Conservation (phyloP, 2,888 invertebrate species). For the Catocala fraxini region DNA sequence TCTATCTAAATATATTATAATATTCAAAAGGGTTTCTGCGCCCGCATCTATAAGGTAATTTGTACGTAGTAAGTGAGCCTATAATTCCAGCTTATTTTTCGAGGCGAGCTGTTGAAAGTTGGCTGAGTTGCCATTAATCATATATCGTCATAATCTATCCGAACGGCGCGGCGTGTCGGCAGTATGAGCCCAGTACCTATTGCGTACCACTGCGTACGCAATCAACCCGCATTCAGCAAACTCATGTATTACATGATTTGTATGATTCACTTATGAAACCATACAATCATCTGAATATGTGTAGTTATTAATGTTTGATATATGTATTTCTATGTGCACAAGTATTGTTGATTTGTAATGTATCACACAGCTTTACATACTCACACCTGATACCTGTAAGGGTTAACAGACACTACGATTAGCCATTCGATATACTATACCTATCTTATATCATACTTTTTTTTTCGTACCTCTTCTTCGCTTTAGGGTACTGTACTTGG, state of each 20-base stretch:
- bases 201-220: conserved; percentile 55
- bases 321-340: neutral
- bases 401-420: too few relatives aligned
- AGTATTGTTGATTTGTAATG: too few relatives aligned
- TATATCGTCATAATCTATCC: conserved; percentile 71
- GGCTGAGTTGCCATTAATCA: conserved; percentile 74
- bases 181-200: conserved; percentile 48
- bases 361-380: too few relatives aligned
- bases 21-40: conserved; percentile 57
- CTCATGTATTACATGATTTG: conserved; percentile 50
- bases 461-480: too few relatives aligned
- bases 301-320: neutral
- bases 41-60: conserved; percentile 67
- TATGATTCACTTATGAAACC: conserved; percentile 40
- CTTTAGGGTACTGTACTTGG: too few relatives aligned
- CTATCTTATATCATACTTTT: too few relatives aligned
- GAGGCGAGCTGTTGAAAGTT: conserved; percentile 63
- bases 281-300: neutral
- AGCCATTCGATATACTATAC: too few relatives aligned
- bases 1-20: conserved; percentile 54
- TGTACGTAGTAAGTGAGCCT: conserved; percentile 67
- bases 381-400: too few relatives aligned
- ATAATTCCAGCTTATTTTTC: conserved; percentile 63
- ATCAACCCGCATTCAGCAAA: conserved; percentile 57
- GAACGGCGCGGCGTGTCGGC: conserved; percentile 27